These are phyloP conservation scores for Anthophora plumipes DNA, from an alignment of 2,888 invertebrate species.

Conservation along the genomic window DNA sequence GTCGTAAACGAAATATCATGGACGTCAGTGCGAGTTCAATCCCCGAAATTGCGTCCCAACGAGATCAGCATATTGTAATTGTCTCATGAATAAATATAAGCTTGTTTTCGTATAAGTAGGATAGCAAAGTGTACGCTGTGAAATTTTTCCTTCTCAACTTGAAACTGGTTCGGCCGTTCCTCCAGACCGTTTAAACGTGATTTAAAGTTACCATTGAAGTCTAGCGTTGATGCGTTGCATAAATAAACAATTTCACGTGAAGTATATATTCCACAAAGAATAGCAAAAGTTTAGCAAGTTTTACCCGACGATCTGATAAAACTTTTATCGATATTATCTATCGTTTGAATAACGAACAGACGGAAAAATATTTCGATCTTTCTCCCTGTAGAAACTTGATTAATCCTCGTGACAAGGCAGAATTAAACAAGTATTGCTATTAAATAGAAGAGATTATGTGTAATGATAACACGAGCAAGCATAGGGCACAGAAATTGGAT, in stretches of 20 bases:
- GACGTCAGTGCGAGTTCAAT: slow-evolving; percentile 20
- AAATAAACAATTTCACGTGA: background rate
- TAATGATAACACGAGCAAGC: too few species aligned
- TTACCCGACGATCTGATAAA: background rate
- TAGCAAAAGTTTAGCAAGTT: background rate
- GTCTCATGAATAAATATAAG: slow-evolving; percentile 42
- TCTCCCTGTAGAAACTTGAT: too few species aligned
- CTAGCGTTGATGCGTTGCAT: slow-evolving; percentile 6
- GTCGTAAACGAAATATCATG: slow-evolving; percentile 7
- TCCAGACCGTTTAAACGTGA: background rate
- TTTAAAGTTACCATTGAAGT: background rate
- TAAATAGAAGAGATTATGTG: too few species aligned
- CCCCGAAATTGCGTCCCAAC: slow-evolving; percentile 21
- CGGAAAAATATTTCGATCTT: background rate
- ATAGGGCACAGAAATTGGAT: too few species aligned
- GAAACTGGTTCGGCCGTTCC: slow-evolving; percentile 1
- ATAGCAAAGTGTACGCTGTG: background rate
- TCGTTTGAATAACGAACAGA: background rate
- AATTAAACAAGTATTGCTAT: too few species aligned
- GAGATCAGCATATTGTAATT: slow-evolving; percentile 48
- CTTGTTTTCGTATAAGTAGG: slow-evolving; percentile 20
- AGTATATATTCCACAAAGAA: background rate
- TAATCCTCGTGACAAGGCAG: background rate
- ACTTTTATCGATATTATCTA: background rate
- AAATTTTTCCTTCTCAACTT: slow-evolving; percentile 4